Evolutionary conservation across 2,113 vertebrate genomes (phyloP).

Genomic region (Alouatta palliata): DNA sequence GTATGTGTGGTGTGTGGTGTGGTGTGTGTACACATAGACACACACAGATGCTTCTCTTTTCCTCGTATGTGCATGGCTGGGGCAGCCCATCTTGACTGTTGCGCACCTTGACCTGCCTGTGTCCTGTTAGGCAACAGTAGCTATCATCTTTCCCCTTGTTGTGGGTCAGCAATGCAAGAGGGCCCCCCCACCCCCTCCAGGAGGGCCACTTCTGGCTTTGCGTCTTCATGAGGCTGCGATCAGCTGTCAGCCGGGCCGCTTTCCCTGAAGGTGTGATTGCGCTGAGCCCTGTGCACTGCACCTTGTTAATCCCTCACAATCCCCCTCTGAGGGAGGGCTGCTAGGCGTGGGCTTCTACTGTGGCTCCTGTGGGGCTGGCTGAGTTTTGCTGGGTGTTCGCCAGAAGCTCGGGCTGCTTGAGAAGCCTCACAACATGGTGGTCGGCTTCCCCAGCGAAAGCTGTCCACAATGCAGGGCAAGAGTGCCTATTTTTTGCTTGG

Average conservation of each 20-base stretch:
- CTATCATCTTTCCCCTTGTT: background rate
- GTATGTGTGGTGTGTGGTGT: background rate
- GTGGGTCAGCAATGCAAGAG: background rate
- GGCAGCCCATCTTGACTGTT: background rate
- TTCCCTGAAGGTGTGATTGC: background rate
- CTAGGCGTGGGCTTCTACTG: background rate
- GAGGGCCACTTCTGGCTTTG: background rate
- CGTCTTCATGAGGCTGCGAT: background rate
- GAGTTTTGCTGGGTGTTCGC: background rate
- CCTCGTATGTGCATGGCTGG: background rate
- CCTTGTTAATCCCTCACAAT: background rate
- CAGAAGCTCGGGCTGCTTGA: background rate
- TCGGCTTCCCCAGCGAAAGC: too few relatives aligned
- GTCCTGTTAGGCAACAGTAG: background rate
- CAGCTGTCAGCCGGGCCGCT: background rate
- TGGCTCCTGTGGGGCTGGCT: rapidly evolving
- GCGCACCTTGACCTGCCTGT: background rate
- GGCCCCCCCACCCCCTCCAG: background rate
- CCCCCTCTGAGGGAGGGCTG: background rate
- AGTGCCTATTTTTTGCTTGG: too few relatives aligned
- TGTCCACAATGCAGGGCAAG: background rate
- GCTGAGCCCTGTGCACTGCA: background rate
- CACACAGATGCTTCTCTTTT: background rate
- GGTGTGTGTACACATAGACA: background rate
- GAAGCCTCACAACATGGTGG: background rate